These are phyloP conservation scores for Echinometra lucunter DNA, from an alignment of 53 echinoderm and acorn worm species.

Conservation along the genomic window DNA sequence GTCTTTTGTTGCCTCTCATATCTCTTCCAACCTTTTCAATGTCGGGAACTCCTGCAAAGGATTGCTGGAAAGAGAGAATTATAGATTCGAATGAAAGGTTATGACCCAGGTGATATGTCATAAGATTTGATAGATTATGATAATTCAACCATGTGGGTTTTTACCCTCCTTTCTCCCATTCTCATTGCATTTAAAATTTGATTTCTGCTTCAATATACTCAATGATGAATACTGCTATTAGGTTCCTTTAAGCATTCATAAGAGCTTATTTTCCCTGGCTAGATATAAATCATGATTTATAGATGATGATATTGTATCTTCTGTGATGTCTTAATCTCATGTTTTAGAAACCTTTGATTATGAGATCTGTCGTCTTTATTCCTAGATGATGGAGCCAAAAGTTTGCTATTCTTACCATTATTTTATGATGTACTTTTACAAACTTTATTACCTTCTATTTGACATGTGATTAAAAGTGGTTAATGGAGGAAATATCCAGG, in stretches of 20 bases:
- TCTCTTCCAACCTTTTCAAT: conserved; percentile 17
- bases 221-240: not conserved
- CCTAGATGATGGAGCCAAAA: not conserved
- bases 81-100: not conserved
- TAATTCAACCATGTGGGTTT: conserved; percentile 11
- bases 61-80: conserved; percentile 9
- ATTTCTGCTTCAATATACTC: not conserved
- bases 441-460: conserved; percentile 14
- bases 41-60: conserved; percentile 18
- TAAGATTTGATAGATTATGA: not conserved
- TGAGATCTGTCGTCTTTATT: not conserved
- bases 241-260: not conserved
- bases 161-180: not conserved
- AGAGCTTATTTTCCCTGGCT: not conserved
- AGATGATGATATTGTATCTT: not conserved
- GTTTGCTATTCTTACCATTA: not conserved
- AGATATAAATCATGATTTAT: conserved; percentile 27
- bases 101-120: conserved; percentile 15
- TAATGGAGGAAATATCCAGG: not conserved
- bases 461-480: not conserved
- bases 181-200: not conserved
- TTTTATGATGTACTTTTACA: conserved; percentile 2
- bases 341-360: not conserved
- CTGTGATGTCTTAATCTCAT: not conserved
- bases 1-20: not conserved